Base-by-base conservation (phyloP, 2,888 invertebrate species). In the Athripsodes cinereus region DNA sequence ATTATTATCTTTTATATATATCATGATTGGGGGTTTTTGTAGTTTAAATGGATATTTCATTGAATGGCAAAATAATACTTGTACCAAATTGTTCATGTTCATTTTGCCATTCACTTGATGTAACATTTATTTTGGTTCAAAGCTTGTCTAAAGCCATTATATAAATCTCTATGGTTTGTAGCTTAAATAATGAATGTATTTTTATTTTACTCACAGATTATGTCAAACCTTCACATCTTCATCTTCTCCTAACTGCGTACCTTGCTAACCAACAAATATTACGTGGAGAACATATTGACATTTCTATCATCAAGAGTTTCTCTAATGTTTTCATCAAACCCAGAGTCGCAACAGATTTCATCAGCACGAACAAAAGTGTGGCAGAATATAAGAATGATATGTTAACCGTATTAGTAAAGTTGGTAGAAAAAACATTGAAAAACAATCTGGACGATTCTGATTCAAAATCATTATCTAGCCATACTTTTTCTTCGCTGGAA, bases 291-390 rank as follows among this genome's bases (percentile, higher is more conserved):
- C 69, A 78, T 0, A 68, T 75, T n/a, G 66, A 69, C 11, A 72
- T 73, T n/a, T 83, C 88, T 0, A 72, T 88, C 59, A 65, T 72
- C 2, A 79, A 77, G 52, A 79, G 83, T 58, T 83, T 84, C 64
- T 71, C 80, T 0, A 87, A 88, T 67, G 83, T 88, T 13, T 90
- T 88, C 67, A 79, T 83, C 2, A 81, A 81, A 65, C 75, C 81
- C 1, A 73, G 80, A 65, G 74, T 74, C 8, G 63, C 70, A 8
- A 66, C 65, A 2, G 77, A 80, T 57, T 73, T 75, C 2, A 67
- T 60, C n/a, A 51, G 68, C 46, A 68, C 67, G 11, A 76, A 70
- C 59, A 70, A 74, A 46, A 74, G 81, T 10, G 67, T 81, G 2
- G 74, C 75, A 2, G 74, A 76, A 62, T 76, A 80, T 64, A 77